These are phyloP conservation scores for Drosophila subsilvestris DNA, from an alignment of 2,888 invertebrate genomes.

Conservation along the genomic window DNA sequence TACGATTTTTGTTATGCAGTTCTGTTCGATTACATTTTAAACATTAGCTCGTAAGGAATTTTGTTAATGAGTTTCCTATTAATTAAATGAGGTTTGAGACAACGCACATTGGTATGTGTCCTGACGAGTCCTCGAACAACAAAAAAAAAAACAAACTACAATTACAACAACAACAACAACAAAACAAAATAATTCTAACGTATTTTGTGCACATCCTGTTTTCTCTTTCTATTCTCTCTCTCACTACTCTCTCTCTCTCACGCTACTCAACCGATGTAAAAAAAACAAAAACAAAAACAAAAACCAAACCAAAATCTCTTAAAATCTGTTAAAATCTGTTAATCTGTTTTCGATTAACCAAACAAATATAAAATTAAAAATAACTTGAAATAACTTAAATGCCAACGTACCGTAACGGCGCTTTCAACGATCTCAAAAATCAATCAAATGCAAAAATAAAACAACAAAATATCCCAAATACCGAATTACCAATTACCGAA, in stretches of 20 bases:
- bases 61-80: constrained; percentile 60
- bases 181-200: constrained; percentile 83
- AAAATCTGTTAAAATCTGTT: constrained; percentile 14
- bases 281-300: constrained; percentile 46
- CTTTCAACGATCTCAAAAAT: constrained; percentile 44
- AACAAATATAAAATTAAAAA: constrained; percentile 51
- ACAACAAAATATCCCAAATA: constrained; percentile 39
- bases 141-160: constrained; percentile 46
- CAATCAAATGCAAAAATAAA: constrained; percentile 37
- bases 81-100: constrained; percentile 65
- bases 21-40: constrained; percentile 66
- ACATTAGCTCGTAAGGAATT: constrained; percentile 62
- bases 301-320: constrained; percentile 46
- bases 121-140: constrained; percentile 16
- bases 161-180: constrained; percentile 50
- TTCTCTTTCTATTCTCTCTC: constrained; percentile 83
- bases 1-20: constrained; percentile 69
- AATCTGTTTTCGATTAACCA: constrained; percentile 54
- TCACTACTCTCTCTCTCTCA: constrained; percentile 80
- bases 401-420: constrained; percentile 29
- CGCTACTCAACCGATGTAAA: constrained; percentile 80
- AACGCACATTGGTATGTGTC: constrained; percentile 11
- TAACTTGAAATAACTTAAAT: constrained; percentile 43
- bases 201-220: constrained; percentile 84
- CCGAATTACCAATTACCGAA: constrained; percentile 31